Conservation (phyloP, 2,888 invertebrate genomes). For the Emesis castigata region DNA sequence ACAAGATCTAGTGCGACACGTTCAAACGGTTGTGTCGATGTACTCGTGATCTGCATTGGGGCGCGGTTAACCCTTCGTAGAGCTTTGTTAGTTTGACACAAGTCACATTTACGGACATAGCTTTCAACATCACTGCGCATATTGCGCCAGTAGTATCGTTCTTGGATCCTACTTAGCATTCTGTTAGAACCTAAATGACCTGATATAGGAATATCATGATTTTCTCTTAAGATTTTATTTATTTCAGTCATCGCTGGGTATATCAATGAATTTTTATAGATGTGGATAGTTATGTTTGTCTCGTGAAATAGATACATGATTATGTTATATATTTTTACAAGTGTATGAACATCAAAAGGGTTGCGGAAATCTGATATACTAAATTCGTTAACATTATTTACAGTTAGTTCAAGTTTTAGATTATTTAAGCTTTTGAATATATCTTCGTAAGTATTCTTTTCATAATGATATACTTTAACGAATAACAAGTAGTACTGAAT, state of each 20-base stretch:
- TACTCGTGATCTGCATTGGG: slow-evolving; percentile 5
- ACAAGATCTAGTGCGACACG: background rate
- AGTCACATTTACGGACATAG: background rate
- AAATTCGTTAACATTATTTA: slow-evolving; percentile 25
- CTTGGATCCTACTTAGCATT: background rate
- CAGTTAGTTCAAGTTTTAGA: background rate
- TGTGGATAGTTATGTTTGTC: background rate
- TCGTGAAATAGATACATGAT: background rate
- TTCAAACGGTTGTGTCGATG: slow-evolving; percentile 5
- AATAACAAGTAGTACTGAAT: slow-evolving; percentile 30
- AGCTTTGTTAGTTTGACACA: background rate
- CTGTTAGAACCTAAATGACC: too few species aligned
- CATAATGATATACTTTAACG: slow-evolving; percentile 35
- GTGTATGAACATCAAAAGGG: slow-evolving; percentile 26
- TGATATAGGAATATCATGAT: background rate
- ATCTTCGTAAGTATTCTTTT: background rate
- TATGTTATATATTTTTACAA: background rate
- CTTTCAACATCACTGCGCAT: background rate
- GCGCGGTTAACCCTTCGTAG: background rate
- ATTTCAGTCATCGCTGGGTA: background rate
- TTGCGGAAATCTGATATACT: slow-evolving; percentile 29
- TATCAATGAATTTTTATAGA: background rate
- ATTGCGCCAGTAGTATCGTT: background rate
- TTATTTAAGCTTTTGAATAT: background rate
- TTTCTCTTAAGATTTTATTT: background rate